Conservation (phyloP, 2,888 invertebrate genomes). For the Conomelus anceps region DNA sequence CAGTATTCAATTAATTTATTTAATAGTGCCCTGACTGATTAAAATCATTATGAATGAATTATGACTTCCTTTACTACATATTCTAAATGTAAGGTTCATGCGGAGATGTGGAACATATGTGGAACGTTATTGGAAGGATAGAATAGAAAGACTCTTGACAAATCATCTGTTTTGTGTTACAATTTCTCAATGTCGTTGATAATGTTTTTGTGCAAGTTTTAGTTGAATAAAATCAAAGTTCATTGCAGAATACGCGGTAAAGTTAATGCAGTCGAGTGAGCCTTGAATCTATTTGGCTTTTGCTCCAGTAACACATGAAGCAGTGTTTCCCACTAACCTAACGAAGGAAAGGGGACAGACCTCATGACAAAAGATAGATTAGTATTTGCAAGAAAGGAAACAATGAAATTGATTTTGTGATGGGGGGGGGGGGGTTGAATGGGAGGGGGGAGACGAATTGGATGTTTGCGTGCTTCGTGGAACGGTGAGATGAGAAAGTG, state of each 20-base stretch:
- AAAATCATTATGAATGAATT: too few species aligned
- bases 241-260: background rate
- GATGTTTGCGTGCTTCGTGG: background rate
- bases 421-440: background rate
- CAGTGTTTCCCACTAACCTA: background rate
- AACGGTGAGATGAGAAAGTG: background rate
- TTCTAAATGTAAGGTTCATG: too few species aligned
- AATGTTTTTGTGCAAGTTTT: background rate
- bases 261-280: background rate
- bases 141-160: too few species aligned
- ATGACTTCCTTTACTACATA: too few species aligned
- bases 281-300: background rate
- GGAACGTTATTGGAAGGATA: too few species aligned
- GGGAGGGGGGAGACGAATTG: background rate
- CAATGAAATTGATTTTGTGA: background rate
- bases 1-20: too few species aligned
- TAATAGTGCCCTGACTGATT: too few species aligned
- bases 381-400: background rate
- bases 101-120: too few species aligned
- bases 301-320: background rate
- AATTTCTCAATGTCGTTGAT: background rate
- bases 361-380: background rate
- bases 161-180: background rate
- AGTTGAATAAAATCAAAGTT: background rate
- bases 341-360: background rate